Conservation (phyloP, 1,140 invertebrate genomes). For the Coenobita brevimanus region DNA sequence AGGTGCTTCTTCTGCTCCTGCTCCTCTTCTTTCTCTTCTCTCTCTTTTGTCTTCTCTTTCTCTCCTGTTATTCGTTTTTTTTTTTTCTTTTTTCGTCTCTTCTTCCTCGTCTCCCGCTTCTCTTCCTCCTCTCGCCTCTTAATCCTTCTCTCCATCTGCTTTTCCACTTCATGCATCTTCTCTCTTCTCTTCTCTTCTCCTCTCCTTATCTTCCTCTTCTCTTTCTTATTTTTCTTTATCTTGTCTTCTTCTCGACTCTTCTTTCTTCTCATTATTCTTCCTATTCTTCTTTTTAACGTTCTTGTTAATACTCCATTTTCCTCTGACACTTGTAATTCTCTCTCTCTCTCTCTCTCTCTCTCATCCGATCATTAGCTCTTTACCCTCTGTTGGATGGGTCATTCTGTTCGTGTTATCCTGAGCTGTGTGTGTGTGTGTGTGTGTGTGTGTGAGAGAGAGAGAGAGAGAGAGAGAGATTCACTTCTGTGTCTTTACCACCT, state of each 20-base stretch:
- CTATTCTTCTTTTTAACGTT: neutral
- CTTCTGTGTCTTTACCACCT: no score
- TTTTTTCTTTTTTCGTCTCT: neutral
- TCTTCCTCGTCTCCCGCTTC: neutral
- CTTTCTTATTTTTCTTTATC: neutral
- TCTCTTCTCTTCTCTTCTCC: neutral
- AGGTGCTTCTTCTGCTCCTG: neutral
- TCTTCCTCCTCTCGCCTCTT: conserved; percentile 15
- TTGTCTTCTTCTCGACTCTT: neutral
- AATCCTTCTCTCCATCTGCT: neutral
- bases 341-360: neutral
- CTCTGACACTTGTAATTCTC: neutral
- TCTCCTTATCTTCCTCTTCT: neutral
- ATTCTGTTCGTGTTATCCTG: neutral
- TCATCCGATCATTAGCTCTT: neutral
- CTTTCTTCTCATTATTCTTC: neutral
- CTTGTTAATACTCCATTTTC: neutral
- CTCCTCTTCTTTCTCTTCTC: neutral
- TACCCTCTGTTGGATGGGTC: neutral
- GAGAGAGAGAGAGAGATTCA: no score
- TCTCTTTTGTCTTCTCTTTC: neutral
- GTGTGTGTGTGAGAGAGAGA: neutral
- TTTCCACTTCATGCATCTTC: neutral
- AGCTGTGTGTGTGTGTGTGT: neutral
- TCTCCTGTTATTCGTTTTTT: neutral